Conservation (phyloP, 2,797 vertebrate species). For the Parauchenoglanis punctatus region DNA sequence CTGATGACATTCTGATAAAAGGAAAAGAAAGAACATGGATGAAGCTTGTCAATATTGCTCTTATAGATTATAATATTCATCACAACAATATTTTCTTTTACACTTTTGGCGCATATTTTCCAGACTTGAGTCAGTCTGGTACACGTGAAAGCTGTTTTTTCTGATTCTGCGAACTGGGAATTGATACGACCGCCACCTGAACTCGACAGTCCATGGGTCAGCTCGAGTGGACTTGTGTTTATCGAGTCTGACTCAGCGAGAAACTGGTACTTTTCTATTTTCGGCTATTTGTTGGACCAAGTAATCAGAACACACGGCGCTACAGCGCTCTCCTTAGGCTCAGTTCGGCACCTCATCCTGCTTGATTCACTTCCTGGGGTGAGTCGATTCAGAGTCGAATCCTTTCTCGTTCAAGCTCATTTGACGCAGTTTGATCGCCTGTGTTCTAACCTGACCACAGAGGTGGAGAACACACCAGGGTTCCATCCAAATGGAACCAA, state of each 20-base stretch:
- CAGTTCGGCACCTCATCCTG: not conserved
- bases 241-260: too few relatives aligned
- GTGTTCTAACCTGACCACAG: not conserved
- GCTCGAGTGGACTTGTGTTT: not conserved
- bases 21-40: constrained; percentile 6
- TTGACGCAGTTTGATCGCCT: not conserved
- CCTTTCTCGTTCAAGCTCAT: not conserved
- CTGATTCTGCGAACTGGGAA: not conserved
- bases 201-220: not conserved
- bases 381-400: not conserved
- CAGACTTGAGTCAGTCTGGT: not conserved
- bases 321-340: not conserved
- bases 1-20: constrained; percentile 92
- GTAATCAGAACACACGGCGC: not conserved
- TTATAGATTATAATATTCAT: too few relatives aligned
- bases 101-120: not conserved
- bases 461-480: not conserved
- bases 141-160: not conserved
- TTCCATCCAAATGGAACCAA: not conserved
- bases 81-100: too few relatives aligned
- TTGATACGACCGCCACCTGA: not conserved
- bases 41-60: not conserved
- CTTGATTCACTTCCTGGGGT: not conserved
- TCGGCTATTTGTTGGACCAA: not conserved
- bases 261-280: not conserved